A percentile compares a stretch with the other conserved stretches of the same genome.
phyloP scores from a whole-genome alignment of 2,113 vertebrate genomes.

The Pelobates fuscus region DNA sequence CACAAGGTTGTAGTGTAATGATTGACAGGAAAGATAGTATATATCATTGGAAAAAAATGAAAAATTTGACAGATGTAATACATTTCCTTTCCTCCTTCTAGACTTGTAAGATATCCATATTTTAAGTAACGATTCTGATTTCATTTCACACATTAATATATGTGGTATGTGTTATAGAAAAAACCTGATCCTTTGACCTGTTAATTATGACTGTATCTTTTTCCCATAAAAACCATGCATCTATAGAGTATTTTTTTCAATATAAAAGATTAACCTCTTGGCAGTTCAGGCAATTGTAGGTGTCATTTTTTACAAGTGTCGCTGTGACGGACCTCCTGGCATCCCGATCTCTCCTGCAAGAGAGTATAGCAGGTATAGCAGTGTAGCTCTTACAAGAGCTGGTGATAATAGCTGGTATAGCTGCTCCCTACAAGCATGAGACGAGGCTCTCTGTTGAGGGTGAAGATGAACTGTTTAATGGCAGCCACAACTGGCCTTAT shows the following conservation, averaged over 20 bases:
- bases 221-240: background rate
- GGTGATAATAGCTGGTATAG: no score
- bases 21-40: conserved; percentile 33
- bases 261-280: background rate
- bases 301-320: no score
- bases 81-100: conserved; percentile 4
- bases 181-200: background rate
- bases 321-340: no score
- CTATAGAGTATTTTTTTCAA: background rate
- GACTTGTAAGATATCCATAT: conserved; percentile 10
- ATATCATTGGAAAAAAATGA: conserved; percentile 24
- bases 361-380: no score
- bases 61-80: conserved; percentile 35
- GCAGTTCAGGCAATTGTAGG: background rate
- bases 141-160: background rate
- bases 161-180: no score
- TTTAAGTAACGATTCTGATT: background rate
- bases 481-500: no score
- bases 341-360: no score
- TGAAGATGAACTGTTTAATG: no score
- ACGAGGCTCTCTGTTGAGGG: no score
- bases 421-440: background rate
- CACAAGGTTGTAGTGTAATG: conserved; percentile 29
- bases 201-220: background rate
- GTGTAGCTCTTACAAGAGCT: no score